phyloP scores from a whole-genome alignment of 92 coral and sea anemone species.

The Phenganax marumi region DNA sequence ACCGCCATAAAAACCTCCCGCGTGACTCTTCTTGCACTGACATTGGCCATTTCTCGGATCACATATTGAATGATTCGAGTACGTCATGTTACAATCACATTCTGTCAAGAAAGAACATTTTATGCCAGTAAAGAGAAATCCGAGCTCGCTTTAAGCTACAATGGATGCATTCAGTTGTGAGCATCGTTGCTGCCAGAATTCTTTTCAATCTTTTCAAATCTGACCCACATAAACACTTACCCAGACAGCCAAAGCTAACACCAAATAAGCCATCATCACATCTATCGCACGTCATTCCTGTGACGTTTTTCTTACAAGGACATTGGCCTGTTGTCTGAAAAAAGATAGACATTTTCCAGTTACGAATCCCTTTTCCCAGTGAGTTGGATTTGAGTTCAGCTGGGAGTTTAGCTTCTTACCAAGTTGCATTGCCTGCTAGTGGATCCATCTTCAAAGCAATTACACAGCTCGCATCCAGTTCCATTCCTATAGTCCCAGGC shows the following conservation, averaged over 20 bases:
- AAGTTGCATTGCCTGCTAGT: constrained; percentile 65
- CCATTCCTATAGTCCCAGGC: constrained; percentile 77
- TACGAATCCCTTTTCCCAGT: neutral
- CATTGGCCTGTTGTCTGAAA: constrained; percentile 71
- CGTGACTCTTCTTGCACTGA: constrained; percentile 66
- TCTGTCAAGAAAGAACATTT: constrained; percentile 50
- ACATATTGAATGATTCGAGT: constrained; percentile 74
- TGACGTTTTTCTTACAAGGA: constrained; percentile 67
- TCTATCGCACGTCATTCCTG: constrained; percentile 73
- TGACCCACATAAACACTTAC: constrained; percentile 40
- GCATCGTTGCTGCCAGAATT: neutral
- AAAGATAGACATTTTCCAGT: neutral
- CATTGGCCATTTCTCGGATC: constrained; percentile 75
- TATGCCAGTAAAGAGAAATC: neutral
- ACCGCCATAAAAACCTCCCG: constrained; percentile 83
- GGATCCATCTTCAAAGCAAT: constrained; percentile 71
- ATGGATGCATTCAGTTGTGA: too few species aligned
- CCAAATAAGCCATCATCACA: constrained; percentile 66
- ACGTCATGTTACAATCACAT: constrained; percentile 72
- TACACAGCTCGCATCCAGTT: constrained; percentile 72
- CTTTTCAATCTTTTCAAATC: neutral
- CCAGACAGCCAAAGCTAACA: constrained; percentile 66
- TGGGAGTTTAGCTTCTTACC: constrained; percentile 45
- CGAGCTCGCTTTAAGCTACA: neutral
- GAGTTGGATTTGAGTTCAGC: neutral